Evolutionary conservation across 2,113 vertebrate species (phyloP).

Genomic region (Entelurus aequoreus): DNA sequence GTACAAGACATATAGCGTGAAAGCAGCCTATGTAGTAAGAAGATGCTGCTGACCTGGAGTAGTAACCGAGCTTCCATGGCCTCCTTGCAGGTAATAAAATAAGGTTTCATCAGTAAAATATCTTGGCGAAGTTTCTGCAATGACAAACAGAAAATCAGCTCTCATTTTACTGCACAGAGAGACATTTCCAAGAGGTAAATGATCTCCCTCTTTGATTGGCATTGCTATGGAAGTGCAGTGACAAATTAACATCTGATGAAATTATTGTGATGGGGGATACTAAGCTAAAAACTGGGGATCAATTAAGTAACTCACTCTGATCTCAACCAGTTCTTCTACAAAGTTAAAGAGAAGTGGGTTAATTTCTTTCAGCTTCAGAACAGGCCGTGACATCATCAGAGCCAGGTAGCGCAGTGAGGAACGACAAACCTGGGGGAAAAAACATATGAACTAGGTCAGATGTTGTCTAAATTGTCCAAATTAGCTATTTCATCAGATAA

Average conservation of each 20-base stretch:
- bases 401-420: slow-evolving; percentile 91
- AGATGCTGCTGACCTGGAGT: slow-evolving; percentile 78
- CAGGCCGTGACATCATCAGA: slow-evolving; percentile 88
- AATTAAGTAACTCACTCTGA: slow-evolving; percentile 76
- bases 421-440: slow-evolving; percentile 81
- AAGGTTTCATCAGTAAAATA: slow-evolving; percentile 96
- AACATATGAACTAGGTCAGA: slow-evolving; percentile 9
- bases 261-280: not conserved
- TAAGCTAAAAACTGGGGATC: not conserved
- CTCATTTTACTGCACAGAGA: not conserved
- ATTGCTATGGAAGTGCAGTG: not conserved
- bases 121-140: slow-evolving; percentile 94
- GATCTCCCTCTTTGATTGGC: not conserved
- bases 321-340: slow-evolving; percentile 96
- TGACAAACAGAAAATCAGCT: not conserved
- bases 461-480: not conserved
- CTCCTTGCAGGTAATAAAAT: slow-evolving; percentile 97
- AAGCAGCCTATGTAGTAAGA: too few species aligned
- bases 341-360: slow-evolving; percentile 97
- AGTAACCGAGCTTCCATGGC: slow-evolving; percentile 93
- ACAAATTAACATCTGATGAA: not conserved
- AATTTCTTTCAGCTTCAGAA: slow-evolving; percentile 88
- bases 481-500: not conserved
- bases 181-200: not conserved
- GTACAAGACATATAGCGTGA: not conserved